Evolutionary conservation across 2,797 vertebrate genomes (phyloP).

Genomic region (Streptopelia turtur): DNA sequence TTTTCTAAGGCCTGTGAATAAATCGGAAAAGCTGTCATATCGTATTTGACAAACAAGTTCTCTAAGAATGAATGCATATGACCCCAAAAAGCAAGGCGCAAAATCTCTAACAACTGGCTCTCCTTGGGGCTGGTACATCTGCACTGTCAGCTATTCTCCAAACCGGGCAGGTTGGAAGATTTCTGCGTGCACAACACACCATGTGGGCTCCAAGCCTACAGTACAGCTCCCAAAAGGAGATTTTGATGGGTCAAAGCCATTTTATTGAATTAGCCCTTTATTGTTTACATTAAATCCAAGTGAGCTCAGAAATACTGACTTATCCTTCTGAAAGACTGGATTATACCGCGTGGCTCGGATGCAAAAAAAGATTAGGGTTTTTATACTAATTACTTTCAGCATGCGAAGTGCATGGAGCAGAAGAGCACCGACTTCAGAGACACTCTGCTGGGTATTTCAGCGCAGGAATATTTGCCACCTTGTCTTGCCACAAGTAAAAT

Average conservation of each 20-base stretch:
- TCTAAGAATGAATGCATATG: neutral
- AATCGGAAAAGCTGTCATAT: neutral
- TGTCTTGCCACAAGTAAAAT: neutral
- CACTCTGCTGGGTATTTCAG: conserved; percentile 1
- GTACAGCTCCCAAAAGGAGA: conserved; percentile 46
- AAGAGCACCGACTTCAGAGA: conserved; percentile 6
- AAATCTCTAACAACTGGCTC: neutral
- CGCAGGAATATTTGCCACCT: conserved; percentile 12
- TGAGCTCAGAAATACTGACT: conserved; percentile 72
- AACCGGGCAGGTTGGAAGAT: neutral
- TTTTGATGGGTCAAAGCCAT: conserved; percentile 67
- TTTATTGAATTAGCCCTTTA: conserved; percentile 68
- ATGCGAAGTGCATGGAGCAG: neutral
- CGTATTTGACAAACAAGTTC: neutral
- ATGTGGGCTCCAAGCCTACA: conserved; percentile 32
- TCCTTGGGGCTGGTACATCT: neutral
- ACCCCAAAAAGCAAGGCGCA: neutral
- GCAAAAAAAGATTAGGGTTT: conserved; percentile 59
- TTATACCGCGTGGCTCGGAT: conserved; percentile 61
- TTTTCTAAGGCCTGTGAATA: neutral
- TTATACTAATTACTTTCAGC: conserved; percentile 67
- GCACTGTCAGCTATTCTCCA: conserved; percentile 4
- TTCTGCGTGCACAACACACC: conserved; percentile 5
- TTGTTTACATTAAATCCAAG: conserved; percentile 75
- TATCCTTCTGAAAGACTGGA: conserved; percentile 72